Conservation (phyloP, 64 coral and sea anemone species). For the Actinia tenebrosa region DNA sequence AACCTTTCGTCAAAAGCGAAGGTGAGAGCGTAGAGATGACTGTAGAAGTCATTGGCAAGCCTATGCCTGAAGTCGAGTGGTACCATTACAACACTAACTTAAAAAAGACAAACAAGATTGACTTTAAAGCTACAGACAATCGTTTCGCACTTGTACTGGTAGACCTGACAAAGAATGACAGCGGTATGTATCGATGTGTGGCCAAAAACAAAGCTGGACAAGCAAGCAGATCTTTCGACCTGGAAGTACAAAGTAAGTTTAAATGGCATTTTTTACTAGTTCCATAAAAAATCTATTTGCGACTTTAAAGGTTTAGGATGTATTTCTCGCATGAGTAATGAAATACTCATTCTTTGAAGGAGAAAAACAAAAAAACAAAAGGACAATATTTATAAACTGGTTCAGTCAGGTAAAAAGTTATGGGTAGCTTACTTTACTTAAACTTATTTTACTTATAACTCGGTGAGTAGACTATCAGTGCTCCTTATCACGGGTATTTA, state of each 20-base stretch:
- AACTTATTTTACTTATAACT: too few species aligned
- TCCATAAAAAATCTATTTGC: too few species aligned
- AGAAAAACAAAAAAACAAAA: too few species aligned
- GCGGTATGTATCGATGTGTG: constrained; percentile 40
- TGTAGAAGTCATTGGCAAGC: constrained; percentile 60
- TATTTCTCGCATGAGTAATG: too few species aligned
- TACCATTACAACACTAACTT: constrained; percentile 74
- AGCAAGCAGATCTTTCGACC: constrained; percentile 64
- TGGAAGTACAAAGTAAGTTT: constrained; percentile 70
- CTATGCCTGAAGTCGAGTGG: constrained; percentile 44
- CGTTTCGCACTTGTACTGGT: constrained; percentile 49
- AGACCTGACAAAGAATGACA: constrained; percentile 47
- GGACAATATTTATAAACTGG: too few species aligned
- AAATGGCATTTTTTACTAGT: too few species aligned
- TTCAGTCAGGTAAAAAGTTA: too few species aligned
- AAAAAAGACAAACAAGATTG: constrained; percentile 37
- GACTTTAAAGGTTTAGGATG: too few species aligned
- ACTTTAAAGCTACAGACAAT: constrained; percentile 59
- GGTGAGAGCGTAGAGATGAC: constrained; percentile 52
- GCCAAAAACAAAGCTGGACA: constrained; percentile 56
- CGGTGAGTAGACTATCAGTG: too few species aligned
- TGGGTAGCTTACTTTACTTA: too few species aligned
- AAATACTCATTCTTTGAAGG: too few species aligned
- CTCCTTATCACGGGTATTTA: too few species aligned
- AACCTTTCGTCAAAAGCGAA: constrained; percentile 64